Base-by-base conservation (phyloP, 2,888 invertebrate species). In the Limnephilus rhombicus region DNA sequence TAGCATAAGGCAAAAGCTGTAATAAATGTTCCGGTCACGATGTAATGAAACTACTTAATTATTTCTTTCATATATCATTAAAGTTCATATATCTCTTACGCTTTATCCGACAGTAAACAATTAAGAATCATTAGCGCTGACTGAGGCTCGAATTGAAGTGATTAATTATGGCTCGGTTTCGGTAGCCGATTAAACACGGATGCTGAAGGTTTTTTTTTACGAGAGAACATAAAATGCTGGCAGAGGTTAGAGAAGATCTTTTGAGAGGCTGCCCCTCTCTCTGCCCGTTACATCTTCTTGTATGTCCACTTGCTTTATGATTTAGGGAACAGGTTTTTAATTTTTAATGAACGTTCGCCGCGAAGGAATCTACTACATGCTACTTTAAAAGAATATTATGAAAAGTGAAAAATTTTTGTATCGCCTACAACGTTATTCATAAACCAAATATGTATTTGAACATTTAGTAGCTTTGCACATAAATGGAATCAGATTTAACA, bases 151-250 rank as follows among this genome's bases (percentile, higher is more conserved):
- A 68, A 81, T 88, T 81, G 53, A 53, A 68, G 88, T 91, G 91
- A 91, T 91, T 91, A 91, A 91, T 91, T 91, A 89, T 91, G 80
- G 31, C 53, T 45, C 34, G 68, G 49, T 91, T 91, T 89, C 91
- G 85, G 91, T 91, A 91, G 91, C 91, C 88, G 91, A 91, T 91
- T 91, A 91, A 89, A 91, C 91, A 87, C 89, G 90, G 90, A 90
- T 90, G 53, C 90, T 85, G 85, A 83, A 83, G 68, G 13, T n/a
- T 89, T 89, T 89, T 89, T 41, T 89, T 82, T 89, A 89, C 45
- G 88, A 80, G 53, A 34, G 80, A 88, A 53, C 53, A 88, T 80
- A 88, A 80, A 88, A 68, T 49, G 45, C n/a, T 45, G 86, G 37
- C 83, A 34, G 15, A 37, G 34, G 83, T 34, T 34, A 41, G 83